These are phyloP conservation scores for Neolamprologus cancellatus DNA, from an alignment of 2,113 vertebrate genomes.

Conservation along the genomic window DNA sequence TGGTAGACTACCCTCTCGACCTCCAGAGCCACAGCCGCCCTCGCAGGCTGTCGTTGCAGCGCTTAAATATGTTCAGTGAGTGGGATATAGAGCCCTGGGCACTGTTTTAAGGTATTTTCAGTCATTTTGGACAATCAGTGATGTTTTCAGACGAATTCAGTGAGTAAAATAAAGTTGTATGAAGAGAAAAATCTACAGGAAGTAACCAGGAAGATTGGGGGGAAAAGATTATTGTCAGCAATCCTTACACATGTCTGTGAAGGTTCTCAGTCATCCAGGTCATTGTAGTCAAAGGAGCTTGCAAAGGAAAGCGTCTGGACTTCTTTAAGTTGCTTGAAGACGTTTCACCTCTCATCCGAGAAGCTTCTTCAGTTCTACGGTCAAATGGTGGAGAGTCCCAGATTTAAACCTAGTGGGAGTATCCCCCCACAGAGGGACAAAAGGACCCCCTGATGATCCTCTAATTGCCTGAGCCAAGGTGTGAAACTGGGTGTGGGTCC, in stretches of 20 bases:
- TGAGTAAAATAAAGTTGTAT: neutral
- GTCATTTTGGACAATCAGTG: neutral
- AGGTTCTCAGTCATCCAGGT: too few relatives aligned
- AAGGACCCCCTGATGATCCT: too few relatives aligned
- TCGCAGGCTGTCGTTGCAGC: accelerated
- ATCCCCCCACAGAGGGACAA: accelerated
- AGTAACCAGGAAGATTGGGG: neutral
- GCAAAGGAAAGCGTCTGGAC: too few relatives aligned
- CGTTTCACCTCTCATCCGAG: too few relatives aligned
- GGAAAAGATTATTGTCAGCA: neutral
- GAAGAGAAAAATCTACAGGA: neutral
- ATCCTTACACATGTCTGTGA: neutral
- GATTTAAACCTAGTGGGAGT: too few relatives aligned
- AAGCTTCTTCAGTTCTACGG: too few relatives aligned
- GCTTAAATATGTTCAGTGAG: neutral
- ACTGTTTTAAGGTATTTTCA: neutral
- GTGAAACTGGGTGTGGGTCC: too few relatives aligned
- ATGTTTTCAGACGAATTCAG: neutral
- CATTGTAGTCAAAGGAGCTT: too few relatives aligned
- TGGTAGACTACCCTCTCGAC: neutral
- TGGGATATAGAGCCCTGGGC: neutral
- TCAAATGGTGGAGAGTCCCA: too few relatives aligned
- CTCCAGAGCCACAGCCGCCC: neutral
- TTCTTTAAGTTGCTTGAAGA: too few relatives aligned
- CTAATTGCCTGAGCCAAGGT: too few relatives aligned